Evolutionary conservation across 2,797 vertebrate species (phyloP), one percentile per base, ranked within the genome.

Genomic region (Pseudopleuronectes americanus): DNA sequence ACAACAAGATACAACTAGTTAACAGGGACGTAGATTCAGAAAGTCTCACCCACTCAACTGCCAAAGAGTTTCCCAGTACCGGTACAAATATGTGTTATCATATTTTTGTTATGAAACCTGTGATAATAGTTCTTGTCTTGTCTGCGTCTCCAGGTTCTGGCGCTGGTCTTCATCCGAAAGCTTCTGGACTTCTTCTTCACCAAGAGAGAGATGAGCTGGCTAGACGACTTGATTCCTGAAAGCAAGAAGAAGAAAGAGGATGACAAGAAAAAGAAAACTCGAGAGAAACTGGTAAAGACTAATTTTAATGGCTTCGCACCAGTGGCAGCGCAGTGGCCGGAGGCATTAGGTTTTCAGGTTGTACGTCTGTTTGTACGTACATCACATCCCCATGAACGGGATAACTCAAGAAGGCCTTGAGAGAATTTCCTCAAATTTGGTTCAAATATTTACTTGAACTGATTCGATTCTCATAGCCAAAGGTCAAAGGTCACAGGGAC

Each of bases 181-280:
- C 95, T 99, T 57, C 92, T 99, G 62, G 97, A 99, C 87, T 89
- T 98, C 22, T 96, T 95, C 88, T 99, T 98, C 85, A 96, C 95
- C 61, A 97, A 97, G 72, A 94, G 95, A 87, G 97, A 99, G 74
- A 91, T 99, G 77, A 98, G 97, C 88, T 99, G 96, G 96, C 92
- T 99, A 63, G 97, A 99, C 85, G 97, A 99, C 88, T 87, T 98
- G 79, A 98, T 99, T 87, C 97, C 97, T 57, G 97, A 99, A 89
- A 98, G 97, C 92, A 98, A 98, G 89, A 99, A 98, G 91, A 99
- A 98, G 89, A 99, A 95, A 48, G 97, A 98, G 86, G 97, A 99
- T n/a, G 96, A 99, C 90, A 96, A 97, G 91, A 97, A 99, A 90
- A 94, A 94, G 84, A 88, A 91, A 85, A 91, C 90, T 0, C 90